Base-by-base conservation (phyloP, 2,113 vertebrate species). In the Sinocyclocheilus anophthalmus region DNA sequence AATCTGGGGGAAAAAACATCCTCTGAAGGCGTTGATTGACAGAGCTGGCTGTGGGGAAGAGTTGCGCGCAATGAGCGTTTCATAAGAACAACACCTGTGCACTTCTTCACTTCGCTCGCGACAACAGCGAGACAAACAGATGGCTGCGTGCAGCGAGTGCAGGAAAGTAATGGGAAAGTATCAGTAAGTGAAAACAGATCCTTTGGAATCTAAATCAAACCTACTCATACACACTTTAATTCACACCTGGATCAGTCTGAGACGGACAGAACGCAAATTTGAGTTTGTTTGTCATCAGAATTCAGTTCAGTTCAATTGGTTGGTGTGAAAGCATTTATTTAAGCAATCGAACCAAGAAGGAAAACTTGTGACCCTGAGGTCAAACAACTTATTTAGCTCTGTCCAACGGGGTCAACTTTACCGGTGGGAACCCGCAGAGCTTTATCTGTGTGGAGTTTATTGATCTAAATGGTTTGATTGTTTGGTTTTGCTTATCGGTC, bases 381-480 rank as follows among this genome's bases (percentile, higher is more conserved):
- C 39, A 45, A 9, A 48, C n/a, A 24, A 24, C 22, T 80, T 70
- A 16, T 81, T 45, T 65, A 42, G 24, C 79, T 70, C n/a, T 4
- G 18, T n/a, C 16, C 11, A 24, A 22, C 22, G 30, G 75, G 59
- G 75, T 85, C 75, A 78, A 18, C 24, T 20, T 78, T 53, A 79
- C 53, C 76, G 20, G 33, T 61, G 63, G 48, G 61, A 53, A 78
- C 22, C 61, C 9, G n/a, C 13, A 33, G 33, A 8, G 37, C 63
- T 80, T 33, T 53, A 84, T 75, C 59, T 65, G 55, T 61, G 20
- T 45, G 24, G 61, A 24, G 86, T 73, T 85, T 90, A 92, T 92
- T 92, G 91, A 93, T 94, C 87, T 76, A 76, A 89, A 85, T 90
- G 83, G 88, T 85, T 87, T 87, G 87, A 90, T 92, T 88, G 61